Evolutionary conservation across 2,888 invertebrate genomes (phyloP).

Genomic region (Drosophila conformis): DNA sequence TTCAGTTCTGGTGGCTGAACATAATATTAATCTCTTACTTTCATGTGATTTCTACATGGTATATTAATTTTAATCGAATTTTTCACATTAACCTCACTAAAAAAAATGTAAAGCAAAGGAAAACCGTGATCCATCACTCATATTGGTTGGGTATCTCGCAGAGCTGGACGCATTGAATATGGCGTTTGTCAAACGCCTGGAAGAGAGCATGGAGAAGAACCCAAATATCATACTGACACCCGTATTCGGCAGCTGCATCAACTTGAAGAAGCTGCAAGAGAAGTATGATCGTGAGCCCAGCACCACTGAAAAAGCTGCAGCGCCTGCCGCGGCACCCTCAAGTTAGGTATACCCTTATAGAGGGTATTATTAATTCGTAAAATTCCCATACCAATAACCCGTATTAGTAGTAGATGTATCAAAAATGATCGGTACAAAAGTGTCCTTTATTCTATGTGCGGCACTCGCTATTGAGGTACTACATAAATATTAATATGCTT

Average conservation of each 20-base stretch:
- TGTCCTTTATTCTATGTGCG: constrained; percentile 56
- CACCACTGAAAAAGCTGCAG: neutral
- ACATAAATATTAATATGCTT: constrained; percentile 16
- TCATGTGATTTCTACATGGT: no score
- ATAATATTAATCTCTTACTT: neutral
- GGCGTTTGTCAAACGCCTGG: constrained; percentile 93
- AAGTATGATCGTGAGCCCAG: constrained; percentile 82
- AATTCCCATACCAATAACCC: neutral
- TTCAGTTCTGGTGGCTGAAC: neutral
- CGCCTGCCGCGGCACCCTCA: no score
- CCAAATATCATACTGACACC: constrained; percentile 94
- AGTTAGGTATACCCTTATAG: no score
- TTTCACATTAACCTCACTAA: neutral
- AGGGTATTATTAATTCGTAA: neutral
- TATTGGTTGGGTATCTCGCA: constrained; percentile 86
- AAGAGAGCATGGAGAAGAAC: constrained; percentile 92
- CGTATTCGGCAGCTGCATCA: constrained; percentile 93
- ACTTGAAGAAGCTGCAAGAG: constrained; percentile 87
- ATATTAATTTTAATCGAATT: neutral
- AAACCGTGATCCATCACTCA: constrained; percentile 37
- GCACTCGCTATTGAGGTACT: constrained; percentile 30
- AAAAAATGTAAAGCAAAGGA: no score
- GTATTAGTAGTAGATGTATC: neutral
- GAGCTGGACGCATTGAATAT: constrained; percentile 93
- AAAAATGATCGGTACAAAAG: constrained; percentile 53